Base-by-base conservation (phyloP, 2,888 invertebrate species). In the Harpalus rufipes region DNA sequence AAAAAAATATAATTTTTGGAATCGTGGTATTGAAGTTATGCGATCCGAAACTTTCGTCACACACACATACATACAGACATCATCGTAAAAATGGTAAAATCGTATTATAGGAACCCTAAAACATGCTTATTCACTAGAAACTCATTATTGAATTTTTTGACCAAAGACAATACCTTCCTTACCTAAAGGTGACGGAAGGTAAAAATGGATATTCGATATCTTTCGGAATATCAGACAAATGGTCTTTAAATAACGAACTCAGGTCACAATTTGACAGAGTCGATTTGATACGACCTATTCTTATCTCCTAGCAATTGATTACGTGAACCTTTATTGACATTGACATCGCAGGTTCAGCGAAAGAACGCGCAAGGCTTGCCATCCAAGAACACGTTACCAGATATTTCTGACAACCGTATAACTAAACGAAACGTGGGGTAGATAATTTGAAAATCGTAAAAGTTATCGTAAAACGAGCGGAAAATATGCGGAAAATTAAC, bases 301-400 rank as follows among this genome's bases (percentile, higher is more conserved):
- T 76, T 76, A 76, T 76, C 76, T 76, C 5, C 51, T 63, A n/a
- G 18, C 76, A 76, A 76, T 76, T 76, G 76, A 76, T 76, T 76
- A 44, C 76, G 44, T 51, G 56, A 76, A 76, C 76, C 76, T 76
- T 76, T 76, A 76, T 76, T 76, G 76, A 56, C 76, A 76, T 76
- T 76, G 76, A 56, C 76, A 51, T 76, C 51, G 21, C 10, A 8
- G 16, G 72, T 72, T 63, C 25, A 32, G 68, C 14, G 6, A 32
- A 12, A 68, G 14, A n/a, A 14, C 32, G 14, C n/a, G 39, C 32
- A 14, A 5, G 12, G 32, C 39, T 68, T 14, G 14, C 68, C n/a
- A 39, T 41, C 25, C 68, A 68, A 25, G 39, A 68, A n/a, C 68
- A 68, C 68, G 68, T 68, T 68, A 68, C 39, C 32, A 25, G 76